A percentile compares a stretch with the other conserved stretches of the same genome.
Evolutionary conservation across 23 tunicate species (phyloP).

Genomic region (Ciona savignyi): DNA sequence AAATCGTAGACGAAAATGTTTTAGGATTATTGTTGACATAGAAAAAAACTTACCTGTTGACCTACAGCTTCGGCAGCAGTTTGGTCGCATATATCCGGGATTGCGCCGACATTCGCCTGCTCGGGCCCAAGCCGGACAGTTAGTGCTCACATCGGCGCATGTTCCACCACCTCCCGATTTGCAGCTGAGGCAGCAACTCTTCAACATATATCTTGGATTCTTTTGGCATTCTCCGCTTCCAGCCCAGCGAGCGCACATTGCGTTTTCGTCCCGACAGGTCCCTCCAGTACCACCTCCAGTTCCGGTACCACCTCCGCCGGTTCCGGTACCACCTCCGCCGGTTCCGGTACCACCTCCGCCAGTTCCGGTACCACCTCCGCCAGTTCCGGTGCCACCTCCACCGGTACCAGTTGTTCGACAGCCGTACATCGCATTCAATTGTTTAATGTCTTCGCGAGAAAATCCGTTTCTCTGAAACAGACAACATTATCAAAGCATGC

Average conservation of each 20-base stretch:
- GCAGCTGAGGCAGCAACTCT: conserved; percentile 28
- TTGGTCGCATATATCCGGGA: conserved; percentile 15
- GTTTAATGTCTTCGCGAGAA: conserved; percentile 29
- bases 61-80: conserved; percentile 30
- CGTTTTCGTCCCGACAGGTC: not conserved
- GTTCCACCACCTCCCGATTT: not conserved
- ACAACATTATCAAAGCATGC: not conserved
- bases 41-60: not conserved
- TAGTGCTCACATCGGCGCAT: conserved; percentile 3
- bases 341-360: conserved; percentile 11
- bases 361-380: conserved; percentile 5
- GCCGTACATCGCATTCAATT: conserved; percentile 41
- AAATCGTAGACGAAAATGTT: too few relatives aligned
- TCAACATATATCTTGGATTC: conserved; percentile 30
- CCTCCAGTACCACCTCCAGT: not conserved
- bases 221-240: conserved; percentile 33
- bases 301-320: conserved; percentile 5
- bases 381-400: conserved; percentile 9
- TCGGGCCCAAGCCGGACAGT: conserved; percentile 26
- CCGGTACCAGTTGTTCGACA: conserved; percentile 27
- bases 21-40: not conserved
- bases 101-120: conserved; percentile 17
- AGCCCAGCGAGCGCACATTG: conserved; percentile 25
- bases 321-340: conserved; percentile 5
- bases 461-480: conserved; percentile 25